These are phyloP conservation scores for Cephus pygmeus DNA, from an alignment of 2,888 invertebrate species.

Conservation along the genomic window DNA sequence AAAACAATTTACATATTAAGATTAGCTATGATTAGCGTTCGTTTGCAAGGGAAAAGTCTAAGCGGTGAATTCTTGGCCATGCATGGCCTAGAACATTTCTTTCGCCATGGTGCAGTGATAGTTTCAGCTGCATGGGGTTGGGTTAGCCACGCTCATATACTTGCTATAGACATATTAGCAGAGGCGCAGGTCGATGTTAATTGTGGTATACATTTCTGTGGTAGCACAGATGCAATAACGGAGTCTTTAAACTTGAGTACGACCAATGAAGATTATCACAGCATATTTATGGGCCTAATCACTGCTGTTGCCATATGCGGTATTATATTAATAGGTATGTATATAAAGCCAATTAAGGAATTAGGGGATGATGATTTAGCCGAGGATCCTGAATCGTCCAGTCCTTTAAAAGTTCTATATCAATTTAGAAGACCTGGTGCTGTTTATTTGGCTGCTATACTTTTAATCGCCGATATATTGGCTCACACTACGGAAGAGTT, in stretches of 20 bases:
- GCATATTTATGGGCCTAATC: slow-evolving; percentile 19
- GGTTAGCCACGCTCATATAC: neutral
- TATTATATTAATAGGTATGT: slow-evolving; percentile 27
- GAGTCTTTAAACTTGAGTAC: too few species aligned
- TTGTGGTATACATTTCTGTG: too few species aligned
- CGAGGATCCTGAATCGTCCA: slow-evolving; percentile 17
- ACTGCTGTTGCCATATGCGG: slow-evolving; percentile 25
- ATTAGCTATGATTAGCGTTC: slow-evolving; percentile 22
- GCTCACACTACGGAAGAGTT: slow-evolving; percentile 19
- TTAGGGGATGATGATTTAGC: slow-evolving; percentile 14
- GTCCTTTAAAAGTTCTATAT: slow-evolving; percentile 18
- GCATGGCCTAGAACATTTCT: slow-evolving; percentile 19
- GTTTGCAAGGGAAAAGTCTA: slow-evolving; percentile 19
- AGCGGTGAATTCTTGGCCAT: slow-evolving; percentile 16
- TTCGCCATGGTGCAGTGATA: slow-evolving; percentile 19
- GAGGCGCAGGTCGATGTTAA: too few species aligned
- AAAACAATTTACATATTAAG: slow-evolving; percentile 18
- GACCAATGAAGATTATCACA: slow-evolving; percentile 14
- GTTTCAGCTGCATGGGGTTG: slow-evolving; percentile 17
- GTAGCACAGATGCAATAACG: too few species aligned
- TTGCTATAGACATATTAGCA: too few species aligned
- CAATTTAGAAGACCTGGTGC: slow-evolving; percentile 18
- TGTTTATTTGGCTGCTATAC: slow-evolving; percentile 10
- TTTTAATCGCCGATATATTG: slow-evolving; percentile 12
- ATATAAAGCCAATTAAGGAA: slow-evolving; percentile 24